Evolutionary conservation across 2,113 vertebrate species (phyloP), one percentile per base, ranked within the genome.

Genomic region (Ascaphus truei): DNA sequence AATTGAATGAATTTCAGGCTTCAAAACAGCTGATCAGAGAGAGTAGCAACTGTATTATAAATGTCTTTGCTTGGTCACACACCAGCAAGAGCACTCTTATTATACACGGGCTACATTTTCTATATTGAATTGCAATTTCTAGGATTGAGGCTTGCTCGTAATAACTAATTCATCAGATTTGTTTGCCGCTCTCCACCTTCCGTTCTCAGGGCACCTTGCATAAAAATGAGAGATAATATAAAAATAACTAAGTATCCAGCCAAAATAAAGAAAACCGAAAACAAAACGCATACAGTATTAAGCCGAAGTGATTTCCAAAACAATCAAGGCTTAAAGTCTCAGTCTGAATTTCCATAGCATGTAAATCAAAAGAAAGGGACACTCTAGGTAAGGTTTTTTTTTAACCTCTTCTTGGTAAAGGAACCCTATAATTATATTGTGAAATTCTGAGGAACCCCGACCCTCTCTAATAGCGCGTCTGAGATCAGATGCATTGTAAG

Each of bases 161-260:
- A 55, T 55, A 29, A 55, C 26, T 55, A 55, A 55, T 55, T 55
- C 31, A 18, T 55, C 26, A 55, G 27, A 55, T 55, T 12, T 55
- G 2, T 55, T 30, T 55, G 13, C 23, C 31, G 30, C 26, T n/a
- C 51, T 29, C 27, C 26, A 23, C 48, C 25, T 27, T 23, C 8
- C 13, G 31, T 8, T 31, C 27, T 31, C 27, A 7, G 6, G n/a
- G 25, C 13, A 18, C 13, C 13, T 18, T 55, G 27, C 15, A 30
- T 55, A 55, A 31, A 30, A 55, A 51, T 4, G 51, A 55, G 26
- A 7, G 23, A 26, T 11, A 4, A 48, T 22, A 48, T 22, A 48
- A 48, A 48, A 48, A 25, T 18, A 48, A 18, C n/a, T 48, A 48
- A 20, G 12, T 11, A 52, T 27, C 23, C 27, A 2, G 13, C 2